phyloP scores from a whole-genome alignment of 2,113 vertebrate genomes.

The Myrmecobius fasciatus region DNA sequence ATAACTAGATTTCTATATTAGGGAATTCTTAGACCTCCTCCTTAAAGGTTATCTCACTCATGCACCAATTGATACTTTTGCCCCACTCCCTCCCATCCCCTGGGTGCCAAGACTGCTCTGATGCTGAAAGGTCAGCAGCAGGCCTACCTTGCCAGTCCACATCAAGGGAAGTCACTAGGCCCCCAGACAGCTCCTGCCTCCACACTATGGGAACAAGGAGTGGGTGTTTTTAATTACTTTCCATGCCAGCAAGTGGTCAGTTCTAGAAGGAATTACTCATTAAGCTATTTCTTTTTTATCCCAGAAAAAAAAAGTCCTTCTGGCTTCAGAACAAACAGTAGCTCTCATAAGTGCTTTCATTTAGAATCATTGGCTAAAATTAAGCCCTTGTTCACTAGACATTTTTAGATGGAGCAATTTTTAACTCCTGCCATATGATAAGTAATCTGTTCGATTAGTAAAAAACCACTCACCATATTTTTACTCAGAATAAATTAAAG shows the following conservation, averaged over 20 bases:
- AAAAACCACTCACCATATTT: not conserved
- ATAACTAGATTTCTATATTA: not conserved
- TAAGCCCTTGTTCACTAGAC: conserved; percentile 39
- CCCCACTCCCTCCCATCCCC: too few species aligned
- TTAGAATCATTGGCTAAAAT: conserved; percentile 54
- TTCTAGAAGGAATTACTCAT: not conserved
- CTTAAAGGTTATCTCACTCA: not conserved
- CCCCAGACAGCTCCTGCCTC: not conserved
- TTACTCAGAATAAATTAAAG: not conserved
- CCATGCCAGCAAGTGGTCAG: not conserved
- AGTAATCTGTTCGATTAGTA: conserved; percentile 30
- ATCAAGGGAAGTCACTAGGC: not conserved
- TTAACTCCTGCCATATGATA: not conserved
- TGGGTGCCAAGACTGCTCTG: not conserved
- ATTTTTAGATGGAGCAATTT: conserved; percentile 42
- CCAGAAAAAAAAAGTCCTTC: not conserved
- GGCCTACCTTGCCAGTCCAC: not conserved
- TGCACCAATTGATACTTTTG: not conserved
- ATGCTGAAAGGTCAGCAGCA: not conserved
- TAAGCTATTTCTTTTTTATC: not conserved
- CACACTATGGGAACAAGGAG: not conserved
- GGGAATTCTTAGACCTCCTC: not conserved
- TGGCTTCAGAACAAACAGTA: not conserved
- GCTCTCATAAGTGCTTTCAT: not conserved
- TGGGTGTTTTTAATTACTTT: not conserved